These are phyloP conservation scores for Gonioctena quinquepunctata DNA, from an alignment of 1,140 invertebrate species.

Conservation along the genomic window DNA sequence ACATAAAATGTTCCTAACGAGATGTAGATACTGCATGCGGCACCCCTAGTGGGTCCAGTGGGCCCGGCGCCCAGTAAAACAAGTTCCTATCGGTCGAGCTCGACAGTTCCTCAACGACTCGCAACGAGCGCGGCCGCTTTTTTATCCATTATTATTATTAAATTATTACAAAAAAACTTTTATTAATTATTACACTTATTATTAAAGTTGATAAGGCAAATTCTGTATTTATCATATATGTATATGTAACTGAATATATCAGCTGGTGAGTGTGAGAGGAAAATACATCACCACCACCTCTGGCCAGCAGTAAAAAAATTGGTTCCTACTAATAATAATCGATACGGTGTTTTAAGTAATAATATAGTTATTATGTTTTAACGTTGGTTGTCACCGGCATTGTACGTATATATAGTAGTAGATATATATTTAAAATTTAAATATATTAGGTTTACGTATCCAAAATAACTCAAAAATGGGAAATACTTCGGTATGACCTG, in stretches of 20 bases:
- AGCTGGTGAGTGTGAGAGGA: constrained; percentile 43
- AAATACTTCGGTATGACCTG: constrained; percentile 66
- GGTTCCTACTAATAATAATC: constrained; percentile 61
- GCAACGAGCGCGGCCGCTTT: constrained; percentile 50
- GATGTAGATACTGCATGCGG: constrained; percentile 53
- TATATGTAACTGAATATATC: constrained; percentile 55
- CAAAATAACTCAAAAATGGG: constrained; percentile 72
- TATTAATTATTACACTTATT: constrained; percentile 55
- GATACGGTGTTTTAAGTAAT: constrained; percentile 56
- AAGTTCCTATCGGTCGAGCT: constrained; percentile 63
- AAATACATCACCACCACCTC: constrained; percentile 40
- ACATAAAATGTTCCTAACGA: constrained; percentile 53
- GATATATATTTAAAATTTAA: constrained; percentile 58
- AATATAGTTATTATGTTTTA: constrained; percentile 57
- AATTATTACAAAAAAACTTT: constrained; percentile 54
- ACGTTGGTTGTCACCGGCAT: constrained; percentile 54
- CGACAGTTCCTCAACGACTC: constrained; percentile 51
- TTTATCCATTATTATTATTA: constrained; percentile 56
- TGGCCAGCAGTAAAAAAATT: constrained; percentile 59
- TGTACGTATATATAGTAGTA: constrained; percentile 57
- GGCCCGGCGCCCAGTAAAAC: constrained; percentile 63
- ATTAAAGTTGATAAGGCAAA: constrained; percentile 53
- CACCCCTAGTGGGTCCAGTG: constrained; percentile 36
- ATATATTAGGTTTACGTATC: constrained; percentile 65
- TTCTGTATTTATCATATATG: constrained; percentile 56